Evolutionary conservation across 2,113 vertebrate genomes (phyloP), one percentile per base, ranked within the genome.

Genomic region (Ursus arctos): DNA sequence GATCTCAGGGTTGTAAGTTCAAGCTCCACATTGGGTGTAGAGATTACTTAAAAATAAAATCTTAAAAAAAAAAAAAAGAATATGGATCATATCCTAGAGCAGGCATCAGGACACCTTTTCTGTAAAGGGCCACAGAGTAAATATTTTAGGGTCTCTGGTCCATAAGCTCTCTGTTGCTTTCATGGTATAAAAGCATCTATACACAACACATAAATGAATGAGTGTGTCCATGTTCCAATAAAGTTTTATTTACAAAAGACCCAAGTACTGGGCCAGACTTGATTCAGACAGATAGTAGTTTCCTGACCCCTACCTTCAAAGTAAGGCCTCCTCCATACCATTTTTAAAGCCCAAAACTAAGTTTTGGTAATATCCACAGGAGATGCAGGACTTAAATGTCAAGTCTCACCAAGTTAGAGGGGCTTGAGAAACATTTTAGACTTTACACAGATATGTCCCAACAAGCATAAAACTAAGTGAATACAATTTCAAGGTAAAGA

Each of bases 211-310:
- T 49, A 93, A 93, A 63, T 95, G 18, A 95, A 86, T 55, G 22
- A 36, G n/a, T 69, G 24, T 67, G 47, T n/a, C 57, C 82, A 2
- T 77, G 59, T 43, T 92, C 24, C 76, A 88, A 65, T 96, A 88
- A 89, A 89, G 53, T 22, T 91, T 92, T 89, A 95, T 77, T 95
- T 91, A 94, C 6, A 47, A 77, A 96, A 86, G 76, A 92, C 43
- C 53, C 19, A 71, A 13, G 40, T 84, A 22, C 91, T 69, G 53
- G 36, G 89, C 36, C n/a, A 82, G 43, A 26, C 83, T 96, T 95
- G 47, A 92, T 47, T 65, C 72, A 57, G 40, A 74, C 36, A 84
- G 59, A 65, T 43, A 67, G 76, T 82, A 74, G 87, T 91, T 95
- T 67, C 21, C 65, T 95, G 79, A 96, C 36, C 92, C 57, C 65